Evolutionary conservation across 1,140 invertebrate genomes (phyloP), one percentile per base, ranked within the genome.

Genomic region (Papilio polyxenes): DNA sequence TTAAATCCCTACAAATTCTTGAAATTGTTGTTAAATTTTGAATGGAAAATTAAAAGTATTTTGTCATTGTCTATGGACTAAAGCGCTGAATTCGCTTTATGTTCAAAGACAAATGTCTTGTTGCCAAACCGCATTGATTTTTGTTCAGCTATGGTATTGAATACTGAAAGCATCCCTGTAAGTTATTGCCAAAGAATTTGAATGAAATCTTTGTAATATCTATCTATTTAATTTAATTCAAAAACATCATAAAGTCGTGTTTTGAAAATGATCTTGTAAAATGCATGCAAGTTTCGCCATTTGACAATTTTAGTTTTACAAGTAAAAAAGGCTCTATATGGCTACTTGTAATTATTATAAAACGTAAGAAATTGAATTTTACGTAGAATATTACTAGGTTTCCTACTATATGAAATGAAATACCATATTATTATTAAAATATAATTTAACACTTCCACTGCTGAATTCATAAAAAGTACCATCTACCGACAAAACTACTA

Each of bases 101-200:
- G 37, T 48, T 59, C 44, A 49, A 75, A 48, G 31, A 15, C 75
- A 80, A 31, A 40, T 82, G 49, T 49, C 81, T 75, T 85, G 81
- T 85, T 86, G 86, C 86, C 85, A 87, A 87, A 87, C 84, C 40
- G 85, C 86, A 87, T 87, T 85, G 86, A 87, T 87, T 87, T 87
- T 87, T 83, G 48, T 82, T 51, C 77, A 81, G 78, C 77, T 86
- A 81, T 81, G 74, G 53, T 83, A 80, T 83, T 83, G 17, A 85
- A 83, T 37, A 56, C 49, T 77, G 74, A 49, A 75, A 15, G 40
- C 40, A 48, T 48, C 49, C 20, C 49, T 75, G 20, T 49, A 40
- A 72, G 65, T 15, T 72, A 72, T 9, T 72, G 31, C 65, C 31
- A 72, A 72, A 72, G 31, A 1, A 37, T 72, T 72, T 72, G 6